Evolutionary conservation across 1,140 invertebrate genomes (phyloP).

Genomic region (Danaus melanippus): DNA sequence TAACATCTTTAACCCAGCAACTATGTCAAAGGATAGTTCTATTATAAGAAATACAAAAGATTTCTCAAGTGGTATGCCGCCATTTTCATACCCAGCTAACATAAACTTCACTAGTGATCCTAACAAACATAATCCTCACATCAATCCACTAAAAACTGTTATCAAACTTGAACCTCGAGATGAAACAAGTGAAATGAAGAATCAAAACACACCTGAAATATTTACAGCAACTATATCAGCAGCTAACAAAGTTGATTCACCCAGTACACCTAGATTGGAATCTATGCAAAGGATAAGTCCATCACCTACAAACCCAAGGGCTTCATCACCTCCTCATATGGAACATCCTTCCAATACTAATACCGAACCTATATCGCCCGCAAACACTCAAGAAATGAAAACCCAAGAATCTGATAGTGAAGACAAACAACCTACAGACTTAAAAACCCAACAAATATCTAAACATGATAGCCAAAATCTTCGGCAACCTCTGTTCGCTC

Average conservation of each 20-base stretch:
- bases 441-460: conserved; percentile 56
- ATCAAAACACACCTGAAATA: conserved; percentile 61
- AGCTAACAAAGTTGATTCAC: conserved; percentile 58
- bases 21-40: conserved; percentile 56
- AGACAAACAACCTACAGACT: conserved; percentile 62
- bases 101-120: conserved; percentile 56
- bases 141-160: conserved; percentile 67
- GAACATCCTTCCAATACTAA: conserved; percentile 59
- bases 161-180: conserved; percentile 75
- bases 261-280: conserved; percentile 52
- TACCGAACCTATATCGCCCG: conserved; percentile 59
- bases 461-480: conserved; percentile 58
- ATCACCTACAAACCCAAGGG: conserved; percentile 55
- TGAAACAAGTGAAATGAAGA: conserved; percentile 73
- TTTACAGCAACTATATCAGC: conserved; percentile 65
- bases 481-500: conserved; percentile 61
- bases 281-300: conserved; percentile 59
- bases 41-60: conserved; percentile 63
- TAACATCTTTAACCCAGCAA: conserved; percentile 61
- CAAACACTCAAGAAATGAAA: conserved; percentile 59
- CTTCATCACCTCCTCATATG: conserved; percentile 56
- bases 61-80: conserved; percentile 46
- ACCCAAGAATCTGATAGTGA: conserved; percentile 53
- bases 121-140: conserved; percentile 57
- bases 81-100: conserved; percentile 54